Conservation (phyloP, 2,888 invertebrate genomes). For the Thumatha senex region DNA sequence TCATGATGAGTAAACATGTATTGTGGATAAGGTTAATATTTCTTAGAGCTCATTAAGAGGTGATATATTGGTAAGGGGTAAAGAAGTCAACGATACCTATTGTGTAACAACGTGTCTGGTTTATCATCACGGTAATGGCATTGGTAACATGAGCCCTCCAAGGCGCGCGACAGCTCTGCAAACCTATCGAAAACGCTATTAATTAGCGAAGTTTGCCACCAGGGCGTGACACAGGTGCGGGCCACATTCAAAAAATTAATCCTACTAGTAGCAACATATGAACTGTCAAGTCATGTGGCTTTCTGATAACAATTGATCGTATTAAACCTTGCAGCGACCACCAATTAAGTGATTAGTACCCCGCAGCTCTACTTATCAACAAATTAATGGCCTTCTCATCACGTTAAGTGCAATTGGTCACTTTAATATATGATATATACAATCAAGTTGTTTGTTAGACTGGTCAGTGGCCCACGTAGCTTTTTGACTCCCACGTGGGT, state of each 20-base stretch:
- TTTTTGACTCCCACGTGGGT: conserved; percentile 5
- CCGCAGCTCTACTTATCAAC: conserved; percentile 61
- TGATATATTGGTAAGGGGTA: conserved; percentile 44
- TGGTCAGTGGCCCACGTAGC: conserved; percentile 5
- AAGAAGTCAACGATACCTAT: conserved; percentile 29
- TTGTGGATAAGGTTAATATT: conserved; percentile 50
- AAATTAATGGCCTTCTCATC: conserved; percentile 59
- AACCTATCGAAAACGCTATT: conserved; percentile 75
- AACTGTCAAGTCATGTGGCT: conserved; percentile 46
- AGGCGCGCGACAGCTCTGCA: conserved; percentile 33
- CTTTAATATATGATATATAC: conserved; percentile 34
- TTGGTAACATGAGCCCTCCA: conserved; percentile 63
- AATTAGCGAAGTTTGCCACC: conserved; percentile 64
- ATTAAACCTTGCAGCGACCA: conserved; percentile 58
- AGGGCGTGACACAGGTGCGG: conserved; percentile 75
- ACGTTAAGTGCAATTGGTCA: conserved; percentile 56
- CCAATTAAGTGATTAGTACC: conserved; percentile 74
- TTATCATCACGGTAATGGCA: conserved; percentile 69
- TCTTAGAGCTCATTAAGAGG: conserved; percentile 49
- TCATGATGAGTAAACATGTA: conserved; percentile 53
- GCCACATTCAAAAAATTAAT: conserved; percentile 79
- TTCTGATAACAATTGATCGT: conserved; percentile 67
- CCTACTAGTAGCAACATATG: conserved; percentile 66
- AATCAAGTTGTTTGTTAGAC: conserved; percentile 12
- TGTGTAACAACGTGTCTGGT: conserved; percentile 35